Evolutionary conservation across 53 echinoderm and acorn worm species (phyloP), one percentile per base, ranked within the genome.

Genomic region (Antedon mediterranea): DNA sequence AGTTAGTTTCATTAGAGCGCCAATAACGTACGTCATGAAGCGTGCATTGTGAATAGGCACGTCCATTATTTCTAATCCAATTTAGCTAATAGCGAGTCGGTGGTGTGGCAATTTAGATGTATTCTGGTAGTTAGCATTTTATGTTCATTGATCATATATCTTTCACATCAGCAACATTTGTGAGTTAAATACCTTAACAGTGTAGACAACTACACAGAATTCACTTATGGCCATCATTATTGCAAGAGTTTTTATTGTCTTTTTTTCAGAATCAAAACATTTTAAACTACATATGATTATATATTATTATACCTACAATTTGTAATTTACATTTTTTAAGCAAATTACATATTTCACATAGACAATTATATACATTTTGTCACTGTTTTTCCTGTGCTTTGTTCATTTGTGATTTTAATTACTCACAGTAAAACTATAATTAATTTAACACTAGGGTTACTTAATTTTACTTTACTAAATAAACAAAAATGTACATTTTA

Each of bases 51-150:
- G 57, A 57, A 23, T 15, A 23, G 15, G 57, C 7, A 57, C 57
- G 57, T 57, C 57, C 57, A 57, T 57, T 57, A 57, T 57, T 57
- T 57, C 57, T 57, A 57, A 57, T 57, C 57, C 57, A 57, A 57
- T 57, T 57, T 57, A 57, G 57, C 57, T 57, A 57, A 57, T 57
- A 57, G 57, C 57, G 23, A 57, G 13, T 23, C 57, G 23, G 14
- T 23, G 23, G 57, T 57, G 57, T 57, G 57, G 57, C 57, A 57
- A 57, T 57, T 57, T 23, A 15, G 57, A 15, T 6, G 23, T 23
- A 57, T 57, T 11, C 57, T 57, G 2, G 14, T 18, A 57, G 57
- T 57, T 15, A 57, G 14, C 8, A 57, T 57, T 57, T 57, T 57
- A 57, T 11, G 57, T 26, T 57, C 57, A 57, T 57, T 57, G 9